Percentiles rank a stretch among this genome's conserved stretches.
These are phyloP conservation scores for Thysanoteuthis rhombus DNA, from an alignment of 2,888 invertebrate genomes.

Conservation along the genomic window DNA sequence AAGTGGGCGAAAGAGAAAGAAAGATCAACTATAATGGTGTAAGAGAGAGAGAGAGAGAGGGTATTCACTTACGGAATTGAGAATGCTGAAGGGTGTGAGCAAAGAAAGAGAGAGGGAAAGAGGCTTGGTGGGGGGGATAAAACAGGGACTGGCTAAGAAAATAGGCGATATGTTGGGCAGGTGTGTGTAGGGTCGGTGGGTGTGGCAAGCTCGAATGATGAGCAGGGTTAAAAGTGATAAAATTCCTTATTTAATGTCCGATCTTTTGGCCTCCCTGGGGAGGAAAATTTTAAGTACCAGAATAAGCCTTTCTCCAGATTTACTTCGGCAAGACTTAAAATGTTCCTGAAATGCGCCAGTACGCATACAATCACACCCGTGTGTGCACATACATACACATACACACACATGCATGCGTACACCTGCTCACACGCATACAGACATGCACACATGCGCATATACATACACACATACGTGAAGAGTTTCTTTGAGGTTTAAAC, in stretches of 20 bases:
- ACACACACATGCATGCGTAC: neutral
- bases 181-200: neutral
- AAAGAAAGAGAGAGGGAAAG: neutral
- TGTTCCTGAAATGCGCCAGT: neutral
- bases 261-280: neutral
- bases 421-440: neutral
- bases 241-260: constrained; percentile 12
- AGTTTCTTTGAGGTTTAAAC: no score
- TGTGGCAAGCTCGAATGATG: neutral
- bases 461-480: neutral
- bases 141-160: neutral
- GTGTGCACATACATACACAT: neutral
- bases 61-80: no score
- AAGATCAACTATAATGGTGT: no score
- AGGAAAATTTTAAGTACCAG: neutral
- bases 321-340: neutral
- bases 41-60: no score
- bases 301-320: neutral
- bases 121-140: neutral
- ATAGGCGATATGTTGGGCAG: neutral
- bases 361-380: neutral
- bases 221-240: neutral
- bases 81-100: no score
- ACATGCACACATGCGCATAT: neutral
- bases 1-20: no score